These are phyloP conservation scores for Acipenser ruthenus DNA, from an alignment of 2,797 vertebrate genomes.

Conservation along the genomic window DNA sequence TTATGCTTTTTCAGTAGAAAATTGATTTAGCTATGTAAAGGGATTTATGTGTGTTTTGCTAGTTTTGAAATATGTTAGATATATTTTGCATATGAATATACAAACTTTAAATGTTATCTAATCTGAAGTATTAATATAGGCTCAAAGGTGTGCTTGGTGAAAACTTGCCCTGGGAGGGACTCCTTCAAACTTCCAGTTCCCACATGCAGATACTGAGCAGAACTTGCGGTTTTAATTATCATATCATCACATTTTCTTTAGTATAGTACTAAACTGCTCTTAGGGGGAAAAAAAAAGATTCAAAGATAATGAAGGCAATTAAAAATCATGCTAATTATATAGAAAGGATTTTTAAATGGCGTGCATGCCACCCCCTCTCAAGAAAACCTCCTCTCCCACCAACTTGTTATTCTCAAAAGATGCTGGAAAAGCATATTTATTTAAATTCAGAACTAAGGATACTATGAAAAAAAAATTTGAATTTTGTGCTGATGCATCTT, in stretches of 20 bases:
- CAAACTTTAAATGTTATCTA: conserved; percentile 16
- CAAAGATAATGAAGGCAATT: conserved; percentile 23
- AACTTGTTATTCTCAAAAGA: conserved; percentile 49
- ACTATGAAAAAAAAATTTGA: conserved; percentile 30
- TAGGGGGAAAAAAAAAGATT: conserved; percentile 9
- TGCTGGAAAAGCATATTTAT: conserved; percentile 7
- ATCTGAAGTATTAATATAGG: background rate
- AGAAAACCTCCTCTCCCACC: conserved; percentile 22
- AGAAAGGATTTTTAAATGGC: background rate
- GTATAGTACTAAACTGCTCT: background rate
- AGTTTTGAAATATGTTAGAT: conserved; percentile 17
- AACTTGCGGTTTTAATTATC: background rate
- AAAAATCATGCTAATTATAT: conserved; percentile 23
- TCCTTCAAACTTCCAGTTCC: background rate
- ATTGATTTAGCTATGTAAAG: no score
- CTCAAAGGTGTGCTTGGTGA: background rate
- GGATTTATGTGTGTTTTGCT: conserved; percentile 7
- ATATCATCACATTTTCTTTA: conserved; percentile 5
- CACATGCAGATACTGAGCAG: conserved; percentile 8
- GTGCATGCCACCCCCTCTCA: background rate
- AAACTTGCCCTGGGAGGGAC: background rate
- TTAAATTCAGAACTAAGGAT: conserved; percentile 31
- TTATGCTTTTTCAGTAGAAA: no score
- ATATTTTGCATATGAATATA: conserved; percentile 16
- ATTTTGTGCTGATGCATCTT: conserved; percentile 64